Evolutionary conservation across 2,113 vertebrate genomes (phyloP).

Genomic region (Syngnathus typhle): DNA sequence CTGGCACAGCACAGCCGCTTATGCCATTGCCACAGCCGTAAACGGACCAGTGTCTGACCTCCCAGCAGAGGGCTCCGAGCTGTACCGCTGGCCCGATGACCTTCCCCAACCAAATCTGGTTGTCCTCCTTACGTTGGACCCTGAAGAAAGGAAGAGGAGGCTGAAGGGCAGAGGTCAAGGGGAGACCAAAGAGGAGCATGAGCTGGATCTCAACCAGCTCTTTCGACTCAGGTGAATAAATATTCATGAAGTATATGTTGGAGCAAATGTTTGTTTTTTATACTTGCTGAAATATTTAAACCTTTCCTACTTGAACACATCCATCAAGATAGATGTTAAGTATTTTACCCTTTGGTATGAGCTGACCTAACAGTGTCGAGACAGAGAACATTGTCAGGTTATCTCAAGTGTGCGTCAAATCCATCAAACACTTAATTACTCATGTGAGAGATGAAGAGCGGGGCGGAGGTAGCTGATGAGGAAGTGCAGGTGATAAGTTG

Average conservation of each 20-base stretch:
- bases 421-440: slow-evolving; percentile 64
- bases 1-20: slow-evolving; percentile 93
- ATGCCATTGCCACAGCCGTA: slow-evolving; percentile 84
- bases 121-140: slow-evolving; percentile 78
- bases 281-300: neutral
- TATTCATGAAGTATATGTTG: neutral
- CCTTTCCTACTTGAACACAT: too few species aligned
- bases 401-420: slow-evolving; percentile 48
- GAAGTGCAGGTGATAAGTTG: slow-evolving; percentile 66
- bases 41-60: slow-evolving; percentile 73
- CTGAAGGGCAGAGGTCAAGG: slow-evolving; percentile 73
- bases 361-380: neutral
- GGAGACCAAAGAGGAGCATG: slow-evolving; percentile 79
- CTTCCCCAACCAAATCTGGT: slow-evolving; percentile 81
- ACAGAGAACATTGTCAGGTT: slow-evolving; percentile 23
- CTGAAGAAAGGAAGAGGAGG: slow-evolving; percentile 75
- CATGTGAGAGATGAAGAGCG: slow-evolving; percentile 40
- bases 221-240: slow-evolving; percentile 81
- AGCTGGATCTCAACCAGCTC: slow-evolving; percentile 76
- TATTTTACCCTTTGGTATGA: slow-evolving; percentile 3
- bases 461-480: slow-evolving; percentile 52
- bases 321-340: neutral
- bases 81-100: slow-evolving; percentile 86
- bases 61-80: slow-evolving; percentile 70
- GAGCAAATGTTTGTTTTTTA: neutral